Evolutionary conservation across 2,888 invertebrate genomes (phyloP), one percentile per base, ranked within the genome.

Genomic region (Tillus elongatus): DNA sequence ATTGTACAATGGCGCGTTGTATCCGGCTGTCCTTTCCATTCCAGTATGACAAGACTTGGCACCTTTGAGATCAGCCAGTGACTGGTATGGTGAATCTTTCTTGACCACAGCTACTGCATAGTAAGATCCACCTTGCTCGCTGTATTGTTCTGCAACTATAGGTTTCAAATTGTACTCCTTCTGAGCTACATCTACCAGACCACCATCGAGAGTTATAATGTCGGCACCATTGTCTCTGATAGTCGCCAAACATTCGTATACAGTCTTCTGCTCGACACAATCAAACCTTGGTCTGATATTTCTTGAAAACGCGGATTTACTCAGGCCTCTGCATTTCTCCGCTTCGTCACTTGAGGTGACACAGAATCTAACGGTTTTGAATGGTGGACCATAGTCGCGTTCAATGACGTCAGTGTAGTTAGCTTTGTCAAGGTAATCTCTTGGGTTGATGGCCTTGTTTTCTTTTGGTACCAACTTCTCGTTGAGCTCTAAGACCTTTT

Each of bases 251-350:
- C 87, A 88, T 16, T 72, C 74, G 6, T 75, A 73, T 31, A 76
- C 71, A 14, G 72, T 72, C 26, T 73, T 68, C 29, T 82, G 76
- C 43, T 72, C 68, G 1, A 82, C 68, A 56, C 92, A 93, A 54
- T 83, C 80, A 32, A 91, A 71, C 46, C 78, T 75, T 0, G 92
- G 92, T 3, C 87, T 71, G 28, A 86, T 78, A 53, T 86, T 81
- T 37, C 87, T 71, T 2, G 86, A 82, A 60, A 78, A 82, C 1
- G 87, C 81, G 15, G 82, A 81, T 40, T 72, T 72, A 0, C 75
- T 71, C 55, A 90, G 72, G 0, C 74, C 73, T 9, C 73, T 66
- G 55, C 92, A 92, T 60, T 92, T 92, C 11, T 73, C 69, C 43
- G 77, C 58, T 44, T 84, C 87, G 2, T 73, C 72, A 19, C 74